Percentiles rank a stretch among this genome's conserved stretches.
Conservation (phyloP, 2,888 invertebrate species). For the Rhyacophila evoluta region DNA sequence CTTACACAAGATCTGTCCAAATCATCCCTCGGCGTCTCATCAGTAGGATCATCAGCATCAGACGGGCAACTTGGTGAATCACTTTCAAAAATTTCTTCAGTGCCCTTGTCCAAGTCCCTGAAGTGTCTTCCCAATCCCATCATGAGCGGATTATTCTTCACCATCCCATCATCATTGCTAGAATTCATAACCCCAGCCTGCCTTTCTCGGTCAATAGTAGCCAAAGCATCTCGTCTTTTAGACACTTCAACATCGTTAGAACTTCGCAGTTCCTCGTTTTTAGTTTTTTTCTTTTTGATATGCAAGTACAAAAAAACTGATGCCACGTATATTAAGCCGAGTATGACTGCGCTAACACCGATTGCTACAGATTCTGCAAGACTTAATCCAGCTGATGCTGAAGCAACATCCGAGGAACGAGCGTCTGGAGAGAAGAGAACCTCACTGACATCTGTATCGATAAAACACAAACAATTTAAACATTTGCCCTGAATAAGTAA, state of each 20-base stretch:
- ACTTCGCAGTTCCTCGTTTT: slow-evolving; percentile 54
- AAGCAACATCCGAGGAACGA: slow-evolving; percentile 69
- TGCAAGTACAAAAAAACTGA: slow-evolving; percentile 87
- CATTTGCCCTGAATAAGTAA: too few species aligned
- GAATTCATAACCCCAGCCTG: slow-evolving; percentile 11
- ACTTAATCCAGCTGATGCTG: slow-evolving; percentile 72
- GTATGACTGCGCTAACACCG: slow-evolving; percentile 83
- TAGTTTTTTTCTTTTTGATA: slow-evolving; percentile 75
- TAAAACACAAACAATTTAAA: not conserved
- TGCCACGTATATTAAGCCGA: slow-evolving; percentile 89
- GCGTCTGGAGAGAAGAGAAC: slow-evolving; percentile 80
- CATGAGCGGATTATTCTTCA: slow-evolving; percentile 81
- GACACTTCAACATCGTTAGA: slow-evolving; percentile 38
- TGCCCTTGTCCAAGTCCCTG: slow-evolving; percentile 67
- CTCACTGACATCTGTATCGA: slow-evolving; percentile 78
- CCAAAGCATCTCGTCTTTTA: slow-evolving; percentile 29
- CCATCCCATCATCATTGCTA: slow-evolving; percentile 74
- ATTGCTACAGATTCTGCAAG: slow-evolving; percentile 86
- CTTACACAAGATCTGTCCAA: slow-evolving; percentile 27
- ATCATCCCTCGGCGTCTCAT: slow-evolving; percentile 55
- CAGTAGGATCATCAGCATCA: slow-evolving; percentile 73
- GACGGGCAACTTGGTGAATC: slow-evolving; percentile 75
- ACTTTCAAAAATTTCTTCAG: slow-evolving; percentile 63
- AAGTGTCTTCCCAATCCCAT: slow-evolving; percentile 74
- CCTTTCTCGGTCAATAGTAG: slow-evolving; percentile 61